phyloP scores from a whole-genome alignment of 2,113 vertebrate species.

The Ciconia boyciana region DNA sequence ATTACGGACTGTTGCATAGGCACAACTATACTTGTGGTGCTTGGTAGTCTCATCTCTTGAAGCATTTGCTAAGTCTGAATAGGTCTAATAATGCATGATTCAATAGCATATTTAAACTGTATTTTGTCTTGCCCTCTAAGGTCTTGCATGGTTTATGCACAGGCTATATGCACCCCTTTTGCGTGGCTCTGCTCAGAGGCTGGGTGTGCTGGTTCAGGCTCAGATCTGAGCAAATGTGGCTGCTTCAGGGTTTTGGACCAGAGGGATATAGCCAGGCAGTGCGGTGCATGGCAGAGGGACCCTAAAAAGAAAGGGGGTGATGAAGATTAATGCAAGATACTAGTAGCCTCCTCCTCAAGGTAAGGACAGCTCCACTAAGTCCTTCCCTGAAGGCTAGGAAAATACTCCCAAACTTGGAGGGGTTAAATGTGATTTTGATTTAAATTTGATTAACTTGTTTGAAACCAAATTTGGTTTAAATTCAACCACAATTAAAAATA shows the following conservation, averaged over 20 bases:
- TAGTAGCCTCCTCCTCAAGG: neutral
- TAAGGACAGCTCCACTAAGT: neutral
- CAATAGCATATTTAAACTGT: neutral
- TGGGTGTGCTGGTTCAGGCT: neutral
- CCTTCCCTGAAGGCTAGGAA: neutral
- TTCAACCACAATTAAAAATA: neutral
- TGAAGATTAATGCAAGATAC: neutral
- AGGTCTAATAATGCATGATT: neutral
- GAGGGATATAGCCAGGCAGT: neutral
- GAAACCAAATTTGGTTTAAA: neutral
- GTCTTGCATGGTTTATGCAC: neutral
- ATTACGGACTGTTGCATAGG: neutral
- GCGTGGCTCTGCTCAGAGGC: neutral
- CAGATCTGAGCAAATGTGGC: neutral
- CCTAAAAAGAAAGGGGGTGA: neutral
- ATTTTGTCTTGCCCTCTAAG: neutral
- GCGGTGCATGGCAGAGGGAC: neutral
- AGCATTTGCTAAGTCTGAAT: neutral
- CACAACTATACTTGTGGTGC: neutral
- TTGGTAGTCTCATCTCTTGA: neutral
- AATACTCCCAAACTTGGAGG: neutral
- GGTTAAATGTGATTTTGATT: neutral
- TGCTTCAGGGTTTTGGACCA: neutral
- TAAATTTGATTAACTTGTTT: neutral
- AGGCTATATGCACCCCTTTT: neutral